Evolutionary conservation across 1,140 invertebrate species (phyloP).

Genomic region (Macrostomum lignano): DNA sequence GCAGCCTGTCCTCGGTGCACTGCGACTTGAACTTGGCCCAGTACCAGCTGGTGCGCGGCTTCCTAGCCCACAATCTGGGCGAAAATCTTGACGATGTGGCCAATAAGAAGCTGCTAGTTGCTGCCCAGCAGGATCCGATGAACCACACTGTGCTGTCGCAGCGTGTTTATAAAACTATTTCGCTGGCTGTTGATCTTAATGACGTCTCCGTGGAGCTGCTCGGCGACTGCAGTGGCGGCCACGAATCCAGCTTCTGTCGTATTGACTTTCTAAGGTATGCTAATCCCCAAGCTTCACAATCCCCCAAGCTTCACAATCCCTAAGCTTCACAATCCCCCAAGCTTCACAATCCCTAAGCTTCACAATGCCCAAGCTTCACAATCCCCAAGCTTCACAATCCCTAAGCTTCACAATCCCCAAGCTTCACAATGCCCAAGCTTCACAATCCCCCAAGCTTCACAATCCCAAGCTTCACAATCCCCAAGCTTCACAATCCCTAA

Average conservation of each 20-base stretch:
- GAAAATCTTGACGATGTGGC: slow-evolving; percentile 45
- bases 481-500: no score
- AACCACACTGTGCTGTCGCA: slow-evolving; percentile 20
- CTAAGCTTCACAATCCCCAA: no score
- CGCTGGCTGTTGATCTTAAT: slow-evolving; percentile 51
- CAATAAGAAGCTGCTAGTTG: slow-evolving; percentile 14
- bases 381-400: no score
- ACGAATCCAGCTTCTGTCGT: slow-evolving; percentile 41
- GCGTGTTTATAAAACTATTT: slow-evolving; percentile 40
- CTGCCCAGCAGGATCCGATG: slow-evolving; percentile 18
- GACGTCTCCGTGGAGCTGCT: slow-evolving; percentile 50
- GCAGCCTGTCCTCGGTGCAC: slow-evolving; percentile 52
- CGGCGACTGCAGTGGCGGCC: slow-evolving; percentile 10
- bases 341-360: no score
- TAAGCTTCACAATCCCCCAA: no score
- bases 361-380: no score
- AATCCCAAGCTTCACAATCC: no score
- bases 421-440: no score
- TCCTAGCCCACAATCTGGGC: slow-evolving; percentile 65
- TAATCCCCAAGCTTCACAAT: no score
- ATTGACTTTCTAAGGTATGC: slow-evolving; percentile 71
- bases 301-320: no score
- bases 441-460: no score
- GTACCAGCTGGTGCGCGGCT: slow-evolving; percentile 55
- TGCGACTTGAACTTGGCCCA: slow-evolving; percentile 50